A percentile compares a stretch with the other conserved stretches of the same genome.
Conservation (phyloP, 1,140 invertebrate genomes). For the Agraylea sexmaculata region DNA sequence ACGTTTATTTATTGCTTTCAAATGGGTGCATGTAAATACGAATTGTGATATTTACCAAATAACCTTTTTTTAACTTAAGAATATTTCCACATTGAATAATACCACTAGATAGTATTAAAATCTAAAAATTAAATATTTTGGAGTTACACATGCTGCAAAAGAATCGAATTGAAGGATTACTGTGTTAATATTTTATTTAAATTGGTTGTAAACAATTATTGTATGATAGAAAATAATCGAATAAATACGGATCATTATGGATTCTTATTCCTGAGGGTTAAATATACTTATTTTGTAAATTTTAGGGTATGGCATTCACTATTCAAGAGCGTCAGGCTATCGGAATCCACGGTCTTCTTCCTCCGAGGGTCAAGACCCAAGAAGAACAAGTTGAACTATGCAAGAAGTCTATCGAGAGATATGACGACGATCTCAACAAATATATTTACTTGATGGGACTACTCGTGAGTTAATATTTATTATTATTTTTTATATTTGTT, state of each 20-base stretch:
- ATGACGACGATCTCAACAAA: constrained; percentile 64
- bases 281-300: constrained; percentile 16
- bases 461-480: constrained; percentile 41
- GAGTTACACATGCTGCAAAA: background rate
- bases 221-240: background rate
- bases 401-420: constrained; percentile 54
- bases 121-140: background rate
- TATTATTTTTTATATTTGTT: no score
- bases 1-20: no score
- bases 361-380: constrained; percentile 65
- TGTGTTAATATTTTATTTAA: background rate
- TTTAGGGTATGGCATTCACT: constrained; percentile 74
- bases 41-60: no score
- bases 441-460: constrained; percentile 68
- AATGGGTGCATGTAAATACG: no score
- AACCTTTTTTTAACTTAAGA: no score
- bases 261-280: background rate
- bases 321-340: constrained; percentile 71
- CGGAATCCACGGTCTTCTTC: constrained; percentile 75
- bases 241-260: background rate
- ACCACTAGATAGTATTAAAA: background rate
- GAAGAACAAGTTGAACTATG: constrained; percentile 72
- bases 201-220: background rate
- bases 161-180: background rate
- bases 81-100: no score